phyloP scores from a whole-genome alignment of 2,113 vertebrate genomes.

The Barnardius zonarius region DNA sequence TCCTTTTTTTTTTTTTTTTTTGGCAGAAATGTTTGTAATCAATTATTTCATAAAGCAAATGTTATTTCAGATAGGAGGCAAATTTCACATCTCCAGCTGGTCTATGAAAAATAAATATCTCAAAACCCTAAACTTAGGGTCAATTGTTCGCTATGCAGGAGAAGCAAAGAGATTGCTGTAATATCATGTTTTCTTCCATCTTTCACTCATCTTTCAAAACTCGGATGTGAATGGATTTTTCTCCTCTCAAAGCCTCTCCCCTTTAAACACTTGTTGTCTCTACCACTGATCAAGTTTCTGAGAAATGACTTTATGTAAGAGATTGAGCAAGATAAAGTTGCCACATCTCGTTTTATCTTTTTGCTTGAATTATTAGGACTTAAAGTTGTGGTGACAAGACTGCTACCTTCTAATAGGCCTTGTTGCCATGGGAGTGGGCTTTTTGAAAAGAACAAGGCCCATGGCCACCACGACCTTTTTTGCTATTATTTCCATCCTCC shows the following conservation, averaged over 20 bases:
- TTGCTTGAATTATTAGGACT: constrained; percentile 76
- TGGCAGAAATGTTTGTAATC: background rate
- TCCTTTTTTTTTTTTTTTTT: no score
- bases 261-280: constrained; percentile 76
- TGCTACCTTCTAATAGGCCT: constrained; percentile 69
- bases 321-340: constrained; percentile 79
- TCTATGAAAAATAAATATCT: constrained; percentile 35
- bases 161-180: constrained; percentile 38
- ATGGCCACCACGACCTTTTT: constrained; percentile 58
- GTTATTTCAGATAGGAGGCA: background rate
- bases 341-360: constrained; percentile 80
- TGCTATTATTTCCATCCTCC: constrained; percentile 22
- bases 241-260: constrained; percentile 70
- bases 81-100: background rate
- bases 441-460: constrained; percentile 69
- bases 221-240: constrained; percentile 73
- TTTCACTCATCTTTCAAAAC: constrained; percentile 78
- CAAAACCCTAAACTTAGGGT: constrained; percentile 50
- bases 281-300: constrained; percentile 80
- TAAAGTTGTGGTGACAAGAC: constrained; percentile 80
- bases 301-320: constrained; percentile 80
- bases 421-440: constrained; percentile 68
- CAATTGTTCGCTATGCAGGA: constrained; percentile 44
- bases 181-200: constrained; percentile 69
- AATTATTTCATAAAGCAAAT: constrained; percentile 6